A percentile compares a stretch with the other conserved stretches of the same genome.
phyloP scores from a whole-genome alignment of 2,888 invertebrate genomes.

The Trachelus stipa region DNA sequence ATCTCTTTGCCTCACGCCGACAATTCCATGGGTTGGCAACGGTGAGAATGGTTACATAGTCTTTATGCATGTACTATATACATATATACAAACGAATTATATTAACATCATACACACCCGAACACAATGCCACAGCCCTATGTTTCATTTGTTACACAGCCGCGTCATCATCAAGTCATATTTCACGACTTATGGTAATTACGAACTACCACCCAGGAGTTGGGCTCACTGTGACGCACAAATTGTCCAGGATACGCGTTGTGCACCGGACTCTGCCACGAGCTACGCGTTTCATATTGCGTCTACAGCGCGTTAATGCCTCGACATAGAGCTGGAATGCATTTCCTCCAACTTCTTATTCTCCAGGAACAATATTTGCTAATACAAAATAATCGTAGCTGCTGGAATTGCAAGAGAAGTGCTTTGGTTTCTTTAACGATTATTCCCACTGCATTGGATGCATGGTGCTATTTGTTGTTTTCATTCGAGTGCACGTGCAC shows the following conservation, averaged over 20 bases:
- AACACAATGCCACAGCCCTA: slow-evolving; percentile 17
- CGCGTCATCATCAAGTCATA: slow-evolving; percentile 62
- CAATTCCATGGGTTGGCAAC: neutral
- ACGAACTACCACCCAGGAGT: slow-evolving; percentile 59
- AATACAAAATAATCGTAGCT: neutral
- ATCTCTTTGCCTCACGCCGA: neutral
- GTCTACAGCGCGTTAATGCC: neutral
- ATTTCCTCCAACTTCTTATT: neutral
- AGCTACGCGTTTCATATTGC: neutral
- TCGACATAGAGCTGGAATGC: neutral
- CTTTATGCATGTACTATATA: neutral
- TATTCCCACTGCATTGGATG: neutral
- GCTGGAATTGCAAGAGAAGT: neutral
- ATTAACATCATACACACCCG: neutral
- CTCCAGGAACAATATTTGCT: neutral
- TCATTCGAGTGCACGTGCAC: neutral
- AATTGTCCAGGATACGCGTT: neutral
- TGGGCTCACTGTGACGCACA: slow-evolving; percentile 25
- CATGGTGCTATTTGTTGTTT: neutral
- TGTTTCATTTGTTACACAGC: slow-evolving; percentile 56
- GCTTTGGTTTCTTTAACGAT: neutral
- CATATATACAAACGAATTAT: neutral
- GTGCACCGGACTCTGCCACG: neutral
- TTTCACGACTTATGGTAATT: slow-evolving; percentile 65
- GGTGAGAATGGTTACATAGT: neutral